Evolutionary conservation across 2,797 vertebrate genomes (phyloP).

Genomic region (Phrynocephalus guinanensis): DNA sequence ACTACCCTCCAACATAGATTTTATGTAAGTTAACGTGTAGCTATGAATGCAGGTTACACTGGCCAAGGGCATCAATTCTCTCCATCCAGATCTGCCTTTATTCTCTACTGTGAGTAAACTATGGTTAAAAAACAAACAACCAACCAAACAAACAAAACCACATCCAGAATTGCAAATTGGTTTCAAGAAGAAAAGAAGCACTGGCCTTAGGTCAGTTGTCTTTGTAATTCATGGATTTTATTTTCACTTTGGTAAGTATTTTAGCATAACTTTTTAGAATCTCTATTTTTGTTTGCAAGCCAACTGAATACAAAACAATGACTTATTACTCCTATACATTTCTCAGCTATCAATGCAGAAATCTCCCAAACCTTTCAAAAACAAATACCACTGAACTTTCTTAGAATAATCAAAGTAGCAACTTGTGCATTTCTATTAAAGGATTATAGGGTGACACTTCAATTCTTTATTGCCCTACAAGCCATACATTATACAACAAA

Average conservation of each 20-base stretch:
- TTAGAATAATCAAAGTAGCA: constrained; percentile 60
- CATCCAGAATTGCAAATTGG: not conserved
- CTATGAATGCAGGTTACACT: not conserved
- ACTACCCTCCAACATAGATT: constrained; percentile 1
- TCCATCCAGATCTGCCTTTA: not conserved
- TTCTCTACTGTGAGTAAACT: not conserved
- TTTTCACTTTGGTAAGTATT: not conserved
- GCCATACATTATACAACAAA: not conserved
- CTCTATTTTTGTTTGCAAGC: not conserved
- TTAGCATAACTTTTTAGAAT: not conserved
- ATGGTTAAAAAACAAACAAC: no score
- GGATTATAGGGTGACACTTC: constrained; percentile 10
- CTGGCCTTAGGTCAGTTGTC: not conserved
- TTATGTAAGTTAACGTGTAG: not conserved
- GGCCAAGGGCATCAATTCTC: not conserved
- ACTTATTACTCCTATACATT: constrained; percentile 28
- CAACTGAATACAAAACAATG: constrained; percentile 47
- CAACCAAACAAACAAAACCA: no score
- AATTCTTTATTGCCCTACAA: constrained; percentile 1
- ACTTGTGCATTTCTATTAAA: constrained; percentile 17
- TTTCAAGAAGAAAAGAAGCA: not conserved
- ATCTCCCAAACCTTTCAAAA: constrained; percentile 30
- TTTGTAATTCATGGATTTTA: not conserved
- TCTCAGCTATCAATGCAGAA: constrained; percentile 61
- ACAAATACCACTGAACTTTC: constrained; percentile 50